Evolutionary conservation across 2,888 invertebrate genomes (phyloP).

Genomic region (Hylaea fasciaria): DNA sequence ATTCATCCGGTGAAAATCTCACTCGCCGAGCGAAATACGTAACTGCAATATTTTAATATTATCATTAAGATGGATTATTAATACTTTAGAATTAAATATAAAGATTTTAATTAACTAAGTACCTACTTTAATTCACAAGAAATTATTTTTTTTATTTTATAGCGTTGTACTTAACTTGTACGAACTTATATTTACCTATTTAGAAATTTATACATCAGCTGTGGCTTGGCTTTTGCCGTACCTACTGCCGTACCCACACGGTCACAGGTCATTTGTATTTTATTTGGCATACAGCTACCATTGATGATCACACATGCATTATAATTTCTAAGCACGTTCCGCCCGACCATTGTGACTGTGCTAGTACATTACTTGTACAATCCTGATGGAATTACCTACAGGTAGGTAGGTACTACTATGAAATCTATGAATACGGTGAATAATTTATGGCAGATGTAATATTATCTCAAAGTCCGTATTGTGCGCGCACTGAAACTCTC

Average conservation of each 20-base stretch:
- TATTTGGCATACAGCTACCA: constrained; percentile 40
- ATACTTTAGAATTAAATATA: too few relatives aligned
- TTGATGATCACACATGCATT: constrained; percentile 55
- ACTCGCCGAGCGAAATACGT: constrained; percentile 10
- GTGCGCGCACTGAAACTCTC: too few relatives aligned
- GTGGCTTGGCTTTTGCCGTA: neutral
- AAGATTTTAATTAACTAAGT: too few relatives aligned
- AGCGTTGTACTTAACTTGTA: too few relatives aligned
- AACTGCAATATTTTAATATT: neutral
- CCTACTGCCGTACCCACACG: constrained; percentile 9
- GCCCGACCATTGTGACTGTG: constrained; percentile 43
- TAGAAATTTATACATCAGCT: too few relatives aligned
- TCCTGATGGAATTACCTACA: constrained; percentile 19
- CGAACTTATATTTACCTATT: too few relatives aligned
- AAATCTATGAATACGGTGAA: neutral
- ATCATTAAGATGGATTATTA: too few relatives aligned
- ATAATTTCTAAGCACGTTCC: constrained; percentile 59
- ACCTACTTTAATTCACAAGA: too few relatives aligned
- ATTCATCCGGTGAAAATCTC: constrained; percentile 37
- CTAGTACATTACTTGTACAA: constrained; percentile 36
- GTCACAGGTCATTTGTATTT: constrained; percentile 32
- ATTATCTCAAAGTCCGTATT: neutral
- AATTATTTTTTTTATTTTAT: too few relatives aligned
- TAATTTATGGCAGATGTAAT: neutral
- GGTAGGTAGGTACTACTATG: too few relatives aligned